Conservation (phyloP, 2,113 vertebrate species). For the Orycteropus afer region DNA sequence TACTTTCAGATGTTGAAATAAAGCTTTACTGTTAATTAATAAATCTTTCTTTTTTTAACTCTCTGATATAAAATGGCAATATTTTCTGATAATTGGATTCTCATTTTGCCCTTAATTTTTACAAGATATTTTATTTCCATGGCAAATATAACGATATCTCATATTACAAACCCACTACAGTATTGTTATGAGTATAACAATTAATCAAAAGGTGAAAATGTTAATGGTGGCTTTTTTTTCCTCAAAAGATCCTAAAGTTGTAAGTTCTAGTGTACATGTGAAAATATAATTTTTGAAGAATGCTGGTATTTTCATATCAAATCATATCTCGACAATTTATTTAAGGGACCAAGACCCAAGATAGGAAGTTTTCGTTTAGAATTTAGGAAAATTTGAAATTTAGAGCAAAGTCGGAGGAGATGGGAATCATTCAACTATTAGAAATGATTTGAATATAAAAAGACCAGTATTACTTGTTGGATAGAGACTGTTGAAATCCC, state of each 20-base stretch:
- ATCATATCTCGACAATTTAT: not conserved
- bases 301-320: not conserved
- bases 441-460: not conserved
- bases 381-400: not conserved
- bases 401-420: not conserved
- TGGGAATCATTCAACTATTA: not conserved
- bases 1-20: constrained; percentile 2
- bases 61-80: not conserved
- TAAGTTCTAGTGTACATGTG: not conserved
- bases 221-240: not conserved
- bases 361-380: not conserved
- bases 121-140: not conserved
- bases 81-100: not conserved
- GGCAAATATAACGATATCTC: not conserved
- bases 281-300: not conserved
- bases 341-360: not conserved
- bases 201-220: not conserved
- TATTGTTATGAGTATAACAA: not conserved
- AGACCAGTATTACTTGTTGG: too few species aligned
- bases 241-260: not conserved
- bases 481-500: too few species aligned
- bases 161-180: not conserved
- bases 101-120: not conserved
- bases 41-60: not conserved
- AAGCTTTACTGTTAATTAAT: not conserved